Conservation (phyloP, 2,797 vertebrate species). For the Melanotaenia trifasciata region DNA sequence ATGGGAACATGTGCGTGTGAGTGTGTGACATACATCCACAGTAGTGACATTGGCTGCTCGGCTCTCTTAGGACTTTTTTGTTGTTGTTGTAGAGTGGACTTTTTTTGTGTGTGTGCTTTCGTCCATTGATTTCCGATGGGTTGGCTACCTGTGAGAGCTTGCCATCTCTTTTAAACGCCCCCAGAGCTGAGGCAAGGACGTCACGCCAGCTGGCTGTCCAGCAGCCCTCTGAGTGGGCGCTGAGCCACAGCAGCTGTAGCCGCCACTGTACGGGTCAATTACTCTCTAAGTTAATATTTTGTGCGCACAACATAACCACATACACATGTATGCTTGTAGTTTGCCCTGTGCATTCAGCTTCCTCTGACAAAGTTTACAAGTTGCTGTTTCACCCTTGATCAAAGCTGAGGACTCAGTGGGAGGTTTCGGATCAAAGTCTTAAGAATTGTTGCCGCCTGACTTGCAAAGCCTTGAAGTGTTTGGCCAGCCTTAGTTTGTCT, state of each 20-base stretch:
- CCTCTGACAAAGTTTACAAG: constrained; percentile 43
- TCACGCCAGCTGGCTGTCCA: constrained; percentile 63
- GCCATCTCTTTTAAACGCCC: constrained; percentile 35
- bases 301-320: constrained; percentile 36
- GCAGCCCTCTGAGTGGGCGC: constrained; percentile 56
- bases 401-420: constrained; percentile 48
- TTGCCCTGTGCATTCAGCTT: constrained; percentile 29
- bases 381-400: constrained; percentile 52
- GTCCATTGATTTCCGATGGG: constrained; percentile 57
- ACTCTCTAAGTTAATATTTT: constrained; percentile 61
- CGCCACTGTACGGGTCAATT: constrained; percentile 66
- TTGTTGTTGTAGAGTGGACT: neutral
- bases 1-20: constrained; percentile 33
- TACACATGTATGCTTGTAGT: constrained; percentile 16
- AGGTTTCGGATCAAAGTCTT: constrained; percentile 52
- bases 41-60: constrained; percentile 37
- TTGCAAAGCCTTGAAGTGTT: constrained; percentile 33
- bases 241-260: constrained; percentile 64
- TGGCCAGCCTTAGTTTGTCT: constrained; percentile 42
- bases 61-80: constrained; percentile 23
- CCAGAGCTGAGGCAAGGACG: constrained; percentile 43
- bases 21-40: constrained; percentile 36
- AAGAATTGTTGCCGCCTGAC: constrained; percentile 29
- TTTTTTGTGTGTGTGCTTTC: constrained; percentile 34
- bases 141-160: constrained; percentile 51